Conservation (phyloP, 2,888 invertebrate species). For the Byasa hedistus region DNA sequence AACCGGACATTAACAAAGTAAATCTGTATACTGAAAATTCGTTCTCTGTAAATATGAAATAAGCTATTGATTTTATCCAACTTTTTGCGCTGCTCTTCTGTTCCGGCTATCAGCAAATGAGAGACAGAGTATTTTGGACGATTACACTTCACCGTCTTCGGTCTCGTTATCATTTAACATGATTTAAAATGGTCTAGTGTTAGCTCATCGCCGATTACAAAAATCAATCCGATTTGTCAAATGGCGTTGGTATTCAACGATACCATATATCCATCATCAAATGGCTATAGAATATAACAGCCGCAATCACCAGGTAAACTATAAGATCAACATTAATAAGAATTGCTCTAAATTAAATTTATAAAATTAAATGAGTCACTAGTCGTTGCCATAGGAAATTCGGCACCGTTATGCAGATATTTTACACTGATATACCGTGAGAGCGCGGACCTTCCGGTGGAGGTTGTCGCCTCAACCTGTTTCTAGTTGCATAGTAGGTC, state of each 20-base stretch:
- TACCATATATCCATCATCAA: not conserved
- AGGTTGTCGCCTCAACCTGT: not conserved
- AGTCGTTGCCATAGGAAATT: not conserved
- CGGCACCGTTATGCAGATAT: constrained; percentile 7
- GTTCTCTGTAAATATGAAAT: constrained; percentile 4
- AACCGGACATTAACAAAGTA: constrained; percentile 5
- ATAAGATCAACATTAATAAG: not conserved
- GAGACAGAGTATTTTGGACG: too few relatives aligned
- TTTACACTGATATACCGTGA: constrained; percentile 3
- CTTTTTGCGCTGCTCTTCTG: not conserved
- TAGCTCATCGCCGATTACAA: too few relatives aligned
- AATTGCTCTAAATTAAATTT: not conserved
- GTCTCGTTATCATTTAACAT: too few relatives aligned
- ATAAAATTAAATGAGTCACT: not conserved
- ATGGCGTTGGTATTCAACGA: not conserved
- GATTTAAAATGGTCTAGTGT: too few relatives aligned
- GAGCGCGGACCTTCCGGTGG: constrained; percentile 5
- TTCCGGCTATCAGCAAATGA: too few relatives aligned
- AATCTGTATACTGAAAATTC: not conserved
- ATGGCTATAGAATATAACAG: not conserved
- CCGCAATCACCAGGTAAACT: not conserved
- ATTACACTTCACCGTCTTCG: too few relatives aligned
- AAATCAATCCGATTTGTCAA: not conserved
- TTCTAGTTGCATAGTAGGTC: not conserved
- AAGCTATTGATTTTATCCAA: constrained; percentile 10